phyloP scores from a whole-genome alignment of 2,888 invertebrate genomes.

The Eilema depressum region DNA sequence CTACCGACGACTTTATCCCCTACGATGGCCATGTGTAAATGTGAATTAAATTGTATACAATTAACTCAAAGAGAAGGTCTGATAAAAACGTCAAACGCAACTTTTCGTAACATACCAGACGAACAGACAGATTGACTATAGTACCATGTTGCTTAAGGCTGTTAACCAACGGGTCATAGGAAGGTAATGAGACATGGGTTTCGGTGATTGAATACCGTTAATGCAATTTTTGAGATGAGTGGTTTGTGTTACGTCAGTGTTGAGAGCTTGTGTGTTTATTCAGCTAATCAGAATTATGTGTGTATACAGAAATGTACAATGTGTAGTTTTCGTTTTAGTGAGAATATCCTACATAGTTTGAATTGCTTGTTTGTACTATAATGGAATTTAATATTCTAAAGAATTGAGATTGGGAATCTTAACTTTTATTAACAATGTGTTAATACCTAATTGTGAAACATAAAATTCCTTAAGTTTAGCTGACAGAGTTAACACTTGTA shows the following conservation, averaged over 20 bases:
- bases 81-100: constrained; percentile 30
- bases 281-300: constrained; percentile 2
- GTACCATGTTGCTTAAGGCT: constrained; percentile 24
- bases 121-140: constrained; percentile 35
- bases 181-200: constrained; percentile 28
- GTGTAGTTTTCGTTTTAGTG: background rate
- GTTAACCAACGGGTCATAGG: constrained; percentile 42
- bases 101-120: constrained; percentile 44
- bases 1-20: background rate
- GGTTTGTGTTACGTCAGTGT: background rate
- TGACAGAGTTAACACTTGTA: too few species aligned
- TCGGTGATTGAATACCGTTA: constrained; percentile 32
- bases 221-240: constrained; percentile 37
- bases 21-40: constrained; percentile 6
- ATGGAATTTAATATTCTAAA: background rate
- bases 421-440: background rate
- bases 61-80: constrained; percentile 19
- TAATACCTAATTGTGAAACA: too few species aligned
- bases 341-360: constrained; percentile 1
- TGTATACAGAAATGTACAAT: background rate
- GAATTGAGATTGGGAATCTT: background rate
- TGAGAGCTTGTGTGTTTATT: background rate
- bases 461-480: too few species aligned
- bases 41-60: constrained; percentile 21
- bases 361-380: background rate